Base-by-base conservation (phyloP, 1,140 invertebrate species). In the Zaprionus kolodkinae region DNA sequence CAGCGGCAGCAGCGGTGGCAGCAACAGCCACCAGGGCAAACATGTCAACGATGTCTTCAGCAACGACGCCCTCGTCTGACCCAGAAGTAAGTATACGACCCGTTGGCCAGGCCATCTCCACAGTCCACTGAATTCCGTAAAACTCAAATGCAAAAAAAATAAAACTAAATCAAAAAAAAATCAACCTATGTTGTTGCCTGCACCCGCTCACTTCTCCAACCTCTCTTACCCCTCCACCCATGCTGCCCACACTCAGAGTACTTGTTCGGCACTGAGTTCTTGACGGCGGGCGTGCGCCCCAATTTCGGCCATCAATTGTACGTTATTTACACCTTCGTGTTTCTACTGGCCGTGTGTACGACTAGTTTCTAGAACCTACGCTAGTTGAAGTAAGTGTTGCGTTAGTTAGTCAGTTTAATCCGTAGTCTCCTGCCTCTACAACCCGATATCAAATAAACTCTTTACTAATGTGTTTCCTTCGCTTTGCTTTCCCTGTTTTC, bases 11-110 rank as follows among this genome's bases (percentile, higher is more conserved):
- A n/a, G n/a, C n/a, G n/a, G 80, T 60, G 86, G 60, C 64, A 40
- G 60, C 65, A 38, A 52, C 71, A 66, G 71, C 56, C 71, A 67
- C 57, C 75, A 71, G 54, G 91, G 85, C 71, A 92, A 92, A 71
- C 91, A 92, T 78, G 91, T 91, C 68, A 92, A 92, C 77, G 91
- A 92, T 76, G 91, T 92, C 56, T 86, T 79, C 72, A 92, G 90
- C 81, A 91, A 92, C 62, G 89, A 92, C 76, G 82, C 85, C 43
- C 48, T 86, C 72, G 91, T 92, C 91, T 92, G 91, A 92, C 91
- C 91, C 71, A 73, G 77, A 82, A 92, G 91, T 92, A 61, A 92
- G 86, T 92, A 85, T 76, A 54, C 77, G 69, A 9, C 36, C 1
- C 6, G 38, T 10, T 10, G 50, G 17, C 59, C 43, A 30, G 30